phyloP scores from a whole-genome alignment of 2,888 invertebrate genomes.

The Lydus trimaculatus region DNA sequence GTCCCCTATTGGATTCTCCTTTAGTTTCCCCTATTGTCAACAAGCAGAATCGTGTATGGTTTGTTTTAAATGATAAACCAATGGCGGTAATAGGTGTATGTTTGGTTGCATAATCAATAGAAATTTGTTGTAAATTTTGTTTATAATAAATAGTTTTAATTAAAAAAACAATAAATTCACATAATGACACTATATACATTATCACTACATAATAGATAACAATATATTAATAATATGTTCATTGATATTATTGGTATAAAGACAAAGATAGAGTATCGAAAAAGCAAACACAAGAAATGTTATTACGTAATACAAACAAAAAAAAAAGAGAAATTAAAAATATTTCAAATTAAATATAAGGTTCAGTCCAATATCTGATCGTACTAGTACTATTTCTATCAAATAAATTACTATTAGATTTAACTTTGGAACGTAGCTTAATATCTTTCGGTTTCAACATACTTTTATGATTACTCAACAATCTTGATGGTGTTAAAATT shows the following conservation, averaged over 20 bases:
- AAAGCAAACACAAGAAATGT: not conserved
- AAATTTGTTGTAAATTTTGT: not conserved
- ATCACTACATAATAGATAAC: not conserved
- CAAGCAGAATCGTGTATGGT: too few species aligned
- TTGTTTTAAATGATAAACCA: too few species aligned
- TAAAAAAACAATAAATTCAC: not conserved
- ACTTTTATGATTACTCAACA: conserved; percentile 76
- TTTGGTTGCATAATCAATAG: not conserved
- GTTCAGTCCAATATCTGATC: conserved; percentile 60
- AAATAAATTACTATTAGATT: conserved; percentile 62
- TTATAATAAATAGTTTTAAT: not conserved
- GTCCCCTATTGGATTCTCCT: too few species aligned
- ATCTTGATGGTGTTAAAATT: conserved; percentile 71
- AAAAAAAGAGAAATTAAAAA: not conserved
- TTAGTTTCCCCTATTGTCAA: too few species aligned
- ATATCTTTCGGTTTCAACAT: conserved; percentile 81
- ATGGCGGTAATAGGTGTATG: not conserved
- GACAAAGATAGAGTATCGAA: too few species aligned
- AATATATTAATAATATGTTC: not conserved
- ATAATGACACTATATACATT: not conserved
- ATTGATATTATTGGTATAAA: not conserved
- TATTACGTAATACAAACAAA: not conserved
- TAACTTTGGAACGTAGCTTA: conserved; percentile 75
- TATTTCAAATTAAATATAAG: conserved; percentile 48
- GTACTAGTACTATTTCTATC: conserved; percentile 61